phyloP scores from a whole-genome alignment of 1,140 invertebrate species.

The Ceratosolen solmsi region DNA sequence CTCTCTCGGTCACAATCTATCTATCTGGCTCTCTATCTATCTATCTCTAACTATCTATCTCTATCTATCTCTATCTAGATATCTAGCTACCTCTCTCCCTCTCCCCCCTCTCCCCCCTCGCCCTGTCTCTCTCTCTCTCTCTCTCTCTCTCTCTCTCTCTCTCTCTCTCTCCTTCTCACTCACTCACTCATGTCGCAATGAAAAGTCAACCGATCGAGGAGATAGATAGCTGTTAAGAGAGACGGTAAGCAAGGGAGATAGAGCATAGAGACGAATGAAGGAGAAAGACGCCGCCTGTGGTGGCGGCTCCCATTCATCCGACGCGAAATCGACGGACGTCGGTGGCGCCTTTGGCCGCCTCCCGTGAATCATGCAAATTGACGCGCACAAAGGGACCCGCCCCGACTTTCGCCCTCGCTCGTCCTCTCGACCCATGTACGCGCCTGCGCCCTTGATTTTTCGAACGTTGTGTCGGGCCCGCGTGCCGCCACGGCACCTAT shows the following conservation, averaged over 20 bases:
- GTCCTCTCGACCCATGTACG: background rate
- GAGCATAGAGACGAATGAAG: background rate
- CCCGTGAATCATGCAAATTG: constrained; percentile 44
- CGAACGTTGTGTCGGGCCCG: background rate
- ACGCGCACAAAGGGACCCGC: constrained; percentile 14
- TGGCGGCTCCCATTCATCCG: background rate
- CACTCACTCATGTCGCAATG: no score
- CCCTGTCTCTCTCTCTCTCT: no score
- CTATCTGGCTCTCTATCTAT: no score
- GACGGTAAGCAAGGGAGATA: background rate
- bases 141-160: no score
- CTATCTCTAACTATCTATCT: no score
- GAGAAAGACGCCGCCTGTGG: background rate
- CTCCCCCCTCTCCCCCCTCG: no score
- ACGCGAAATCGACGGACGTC: background rate
- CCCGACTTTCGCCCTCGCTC: background rate
- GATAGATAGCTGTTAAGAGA: background rate
- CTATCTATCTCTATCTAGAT: no score
- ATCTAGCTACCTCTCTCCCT: no score
- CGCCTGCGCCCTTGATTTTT: background rate
- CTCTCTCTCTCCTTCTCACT: no score
- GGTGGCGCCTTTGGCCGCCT: constrained; percentile 27
- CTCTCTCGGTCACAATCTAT: no score
- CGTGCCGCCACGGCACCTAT: background rate
- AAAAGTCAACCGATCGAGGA: background rate